Conservation (phyloP, 2,888 invertebrate genomes). For the Cybosia mesomella region DNA sequence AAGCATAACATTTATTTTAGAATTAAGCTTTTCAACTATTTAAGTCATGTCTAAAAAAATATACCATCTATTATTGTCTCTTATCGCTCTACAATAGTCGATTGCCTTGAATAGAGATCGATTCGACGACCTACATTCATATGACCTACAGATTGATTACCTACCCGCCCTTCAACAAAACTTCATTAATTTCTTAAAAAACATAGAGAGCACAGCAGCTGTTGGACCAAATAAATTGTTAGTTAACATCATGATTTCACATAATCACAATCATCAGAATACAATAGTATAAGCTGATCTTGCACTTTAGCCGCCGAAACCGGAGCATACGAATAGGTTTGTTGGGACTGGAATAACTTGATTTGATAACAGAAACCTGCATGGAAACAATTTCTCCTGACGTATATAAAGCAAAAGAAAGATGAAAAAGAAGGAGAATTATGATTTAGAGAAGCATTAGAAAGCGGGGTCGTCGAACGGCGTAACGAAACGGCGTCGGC, state of each 20-base stretch:
- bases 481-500: conserved; percentile 64
- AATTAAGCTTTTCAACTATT: not conserved
- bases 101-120: conserved; percentile 44
- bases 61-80: conserved; percentile 19
- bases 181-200: conserved; percentile 46
- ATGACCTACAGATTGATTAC: conserved; percentile 49
- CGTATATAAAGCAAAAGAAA: conserved; percentile 28
- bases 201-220: conserved; percentile 24
- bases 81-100: conserved; percentile 37
- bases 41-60: conserved; percentile 16
- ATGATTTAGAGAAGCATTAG: conserved; percentile 73
- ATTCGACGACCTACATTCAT: conserved; percentile 49
- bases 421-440: conserved; percentile 59
- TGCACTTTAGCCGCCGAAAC: conserved; percentile 26
- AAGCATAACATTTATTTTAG: not conserved
- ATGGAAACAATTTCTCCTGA: conserved; percentile 24
- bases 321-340: conserved; percentile 12
- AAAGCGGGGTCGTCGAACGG: conserved; percentile 82
- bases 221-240: conserved; percentile 25
- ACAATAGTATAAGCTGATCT: conserved; percentile 13
- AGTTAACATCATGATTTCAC: conserved; percentile 13
- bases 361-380: conserved; percentile 38
- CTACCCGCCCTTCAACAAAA: conserved; percentile 48
- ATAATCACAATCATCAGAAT: conserved; percentile 5
- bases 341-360: conserved; percentile 11